Conservation (phyloP, 1,140 invertebrate species). For the Hydropsyche tenuis region DNA sequence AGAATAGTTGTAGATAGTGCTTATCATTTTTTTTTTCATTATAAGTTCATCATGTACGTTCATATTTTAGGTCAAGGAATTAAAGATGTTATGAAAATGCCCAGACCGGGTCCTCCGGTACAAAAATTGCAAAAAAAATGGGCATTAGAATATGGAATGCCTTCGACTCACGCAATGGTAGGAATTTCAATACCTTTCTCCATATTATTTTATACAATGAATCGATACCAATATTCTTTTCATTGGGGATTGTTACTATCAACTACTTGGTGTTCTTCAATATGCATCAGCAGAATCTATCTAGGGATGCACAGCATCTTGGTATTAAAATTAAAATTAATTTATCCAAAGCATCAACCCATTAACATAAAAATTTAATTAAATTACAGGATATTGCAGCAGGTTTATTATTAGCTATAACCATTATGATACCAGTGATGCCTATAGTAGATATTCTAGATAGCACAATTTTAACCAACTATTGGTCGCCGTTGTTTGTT, state of each 20-base stretch:
- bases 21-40: conserved; percentile 37
- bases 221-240: conserved; percentile 79
- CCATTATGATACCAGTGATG: conserved; percentile 74
- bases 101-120: conserved; percentile 83
- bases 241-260: conserved; percentile 64
- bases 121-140: conserved; percentile 84
- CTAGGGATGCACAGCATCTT: conserved; percentile 92
- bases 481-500: conserved; percentile 71
- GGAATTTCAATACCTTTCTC: conserved; percentile 86
- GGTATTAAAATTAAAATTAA: too few relatives aligned
- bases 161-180: conserved; percentile 93
- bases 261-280: conserved; percentile 73
- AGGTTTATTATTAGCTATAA: conserved; percentile 71
- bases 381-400: conserved; percentile 78
- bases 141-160: conserved; percentile 91
- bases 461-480: conserved; percentile 72
- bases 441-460: conserved; percentile 79
- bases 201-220: conserved; percentile 78
- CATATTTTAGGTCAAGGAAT: conserved; percentile 77
- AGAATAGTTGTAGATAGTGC: too few relatives aligned
- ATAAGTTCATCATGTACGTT: conserved; percentile 27
- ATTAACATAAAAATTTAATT: not conserved
- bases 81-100: conserved; percentile 87
- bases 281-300: conserved; percentile 86
- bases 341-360: conserved; percentile 26